phyloP scores from a whole-genome alignment of 2,888 invertebrate species.

The Patella pellucida region DNA sequence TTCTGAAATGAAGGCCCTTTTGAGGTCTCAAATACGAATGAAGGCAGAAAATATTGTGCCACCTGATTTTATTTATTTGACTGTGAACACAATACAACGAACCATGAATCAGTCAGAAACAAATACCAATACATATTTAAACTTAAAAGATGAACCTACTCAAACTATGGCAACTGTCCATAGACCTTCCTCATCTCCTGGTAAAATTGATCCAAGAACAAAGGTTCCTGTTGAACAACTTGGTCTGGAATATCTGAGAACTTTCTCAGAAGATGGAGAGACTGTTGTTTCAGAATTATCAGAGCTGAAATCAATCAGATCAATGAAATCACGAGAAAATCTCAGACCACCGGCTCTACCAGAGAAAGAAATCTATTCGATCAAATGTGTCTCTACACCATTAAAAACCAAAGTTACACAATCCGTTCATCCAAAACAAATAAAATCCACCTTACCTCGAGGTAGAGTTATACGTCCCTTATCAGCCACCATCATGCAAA shows the following conservation, averaged over 20 bases:
- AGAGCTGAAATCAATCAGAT: slow-evolving; percentile 47
- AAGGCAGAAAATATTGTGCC: slow-evolving; percentile 59
- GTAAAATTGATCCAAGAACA: slow-evolving; percentile 65
- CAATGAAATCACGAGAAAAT: slow-evolving; percentile 44
- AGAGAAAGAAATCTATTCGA: slow-evolving; percentile 49
- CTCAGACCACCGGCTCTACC: slow-evolving; percentile 38
- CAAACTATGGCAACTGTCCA: slow-evolving; percentile 22
- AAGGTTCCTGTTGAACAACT: slow-evolving; percentile 59
- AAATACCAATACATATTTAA: slow-evolving; percentile 52
- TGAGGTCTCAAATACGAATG: slow-evolving; percentile 67
- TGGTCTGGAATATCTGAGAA: slow-evolving; percentile 43
- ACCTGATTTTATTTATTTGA: slow-evolving; percentile 68
- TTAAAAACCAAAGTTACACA: slow-evolving; percentile 43
- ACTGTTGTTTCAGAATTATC: slow-evolving; percentile 50
- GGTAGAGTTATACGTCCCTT: slow-evolving; percentile 62
- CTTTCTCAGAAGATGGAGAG: slow-evolving; percentile 43
- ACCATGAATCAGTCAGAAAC: slow-evolving; percentile 56
- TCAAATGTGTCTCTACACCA: slow-evolving; percentile 47
- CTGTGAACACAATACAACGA: slow-evolving; percentile 65
- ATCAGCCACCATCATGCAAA: slow-evolving; percentile 50
- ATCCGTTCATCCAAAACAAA: slow-evolving; percentile 55
- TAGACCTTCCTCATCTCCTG: slow-evolving; percentile 65
- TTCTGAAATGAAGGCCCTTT: slow-evolving; percentile 65
- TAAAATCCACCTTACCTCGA: slow-evolving; percentile 57
- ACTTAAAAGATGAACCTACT: slow-evolving; percentile 37